A percentile compares a stretch with the other conserved stretches of the same genome.
Conservation (phyloP, 2,888 invertebrate genomes). For the Rugalucina vietnamica region DNA sequence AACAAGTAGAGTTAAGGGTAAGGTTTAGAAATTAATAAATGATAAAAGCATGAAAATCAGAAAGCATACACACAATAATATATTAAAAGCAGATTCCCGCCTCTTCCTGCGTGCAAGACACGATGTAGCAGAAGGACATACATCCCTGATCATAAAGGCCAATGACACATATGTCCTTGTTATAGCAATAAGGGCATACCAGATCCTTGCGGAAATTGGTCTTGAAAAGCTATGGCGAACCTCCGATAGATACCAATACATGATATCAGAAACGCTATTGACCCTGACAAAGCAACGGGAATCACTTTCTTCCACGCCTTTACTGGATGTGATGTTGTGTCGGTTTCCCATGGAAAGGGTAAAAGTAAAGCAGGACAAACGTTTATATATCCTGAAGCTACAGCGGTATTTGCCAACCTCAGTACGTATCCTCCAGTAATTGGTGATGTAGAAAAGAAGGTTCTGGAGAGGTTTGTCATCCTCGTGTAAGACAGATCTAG, state of each 20-base stretch:
- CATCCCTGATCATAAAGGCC: constrained; percentile 39
- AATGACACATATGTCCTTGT: constrained; percentile 47
- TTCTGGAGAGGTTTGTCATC: background rate
- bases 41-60: no score
- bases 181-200: constrained; percentile 24
- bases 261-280: constrained; percentile 51
- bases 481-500: no score
- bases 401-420: background rate
- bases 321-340: constrained; percentile 66
- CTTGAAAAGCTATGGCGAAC: constrained; percentile 40
- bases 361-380: no score
- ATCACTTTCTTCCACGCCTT: constrained; percentile 64
- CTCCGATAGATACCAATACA: constrained; percentile 58
- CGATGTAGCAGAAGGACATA: constrained; percentile 18
- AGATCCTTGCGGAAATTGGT: constrained; percentile 23
- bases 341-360: constrained; percentile 58
- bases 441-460: no score
- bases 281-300: constrained; percentile 43
- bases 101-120: constrained; percentile 40
- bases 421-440: background rate
- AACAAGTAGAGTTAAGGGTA: background rate
- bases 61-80: no score
- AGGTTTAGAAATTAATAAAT: no score
- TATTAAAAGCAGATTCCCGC: constrained; percentile 36
- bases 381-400: background rate